Evolutionary conservation across 2,797 vertebrate species (phyloP), one percentile per base, ranked within the genome.

Genomic region (Glyptemys insculpta): DNA sequence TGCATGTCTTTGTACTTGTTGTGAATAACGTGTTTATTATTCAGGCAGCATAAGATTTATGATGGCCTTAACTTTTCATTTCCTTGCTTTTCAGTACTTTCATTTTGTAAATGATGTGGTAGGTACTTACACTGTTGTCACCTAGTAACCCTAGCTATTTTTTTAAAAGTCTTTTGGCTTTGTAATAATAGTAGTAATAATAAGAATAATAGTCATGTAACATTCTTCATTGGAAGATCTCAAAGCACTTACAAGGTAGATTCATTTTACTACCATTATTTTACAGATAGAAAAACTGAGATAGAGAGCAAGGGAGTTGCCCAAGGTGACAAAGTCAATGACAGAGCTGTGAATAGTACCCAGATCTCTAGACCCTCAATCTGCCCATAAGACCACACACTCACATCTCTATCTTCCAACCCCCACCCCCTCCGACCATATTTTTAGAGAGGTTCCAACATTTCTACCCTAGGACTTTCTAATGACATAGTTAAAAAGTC

Each of bases 131-230:
- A 4, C 23, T 78, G 72, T 76, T 89, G 92, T 94, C 94, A 94
- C 95, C 85, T 96, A 96, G 94, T 94, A 96, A 94, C 95, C 89
- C n/a, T 3, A 91, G 85, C 12, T 85, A 44, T 53, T 83, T 93
- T 56, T 85, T 92, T 90, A 92, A 0, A 3, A 89, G 10, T 89
- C 90, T 21, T 86, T 91, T 88, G 31, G 14, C n/a, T 95, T 93
- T 91, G 78, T 50, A 53, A 68, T 93, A 88, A 88, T 84, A 89
- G 54, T 84, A 89, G 52, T 54, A 53, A 2, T 78, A 94, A 94
- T 94, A 96, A 47, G 18, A 89, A 19, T 88, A 62, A 88, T 91
- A 86, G 19, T n/a, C 52, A 47, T 14, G 52, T 41, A 78, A 56
- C 4, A 12, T 12, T 86, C 90, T 81, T 41, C 47, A 82, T 47